Conservation (phyloP, 2,113 vertebrate genomes). For the Rafetus swinhoei region DNA sequence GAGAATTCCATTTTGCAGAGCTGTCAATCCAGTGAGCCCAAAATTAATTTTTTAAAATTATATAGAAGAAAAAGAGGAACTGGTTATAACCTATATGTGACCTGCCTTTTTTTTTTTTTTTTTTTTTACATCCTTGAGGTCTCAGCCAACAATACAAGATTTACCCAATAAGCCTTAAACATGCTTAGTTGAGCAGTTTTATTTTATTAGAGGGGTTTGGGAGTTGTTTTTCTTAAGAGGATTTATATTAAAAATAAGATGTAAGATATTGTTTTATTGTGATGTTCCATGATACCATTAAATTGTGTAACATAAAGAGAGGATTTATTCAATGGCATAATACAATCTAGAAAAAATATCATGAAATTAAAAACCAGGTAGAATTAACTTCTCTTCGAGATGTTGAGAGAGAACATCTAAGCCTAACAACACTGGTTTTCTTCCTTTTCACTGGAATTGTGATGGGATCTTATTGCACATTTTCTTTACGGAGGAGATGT, state of each 20-base stretch:
- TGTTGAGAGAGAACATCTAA: background rate
- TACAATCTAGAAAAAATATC: background rate
- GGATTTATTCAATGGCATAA: conserved; percentile 20
- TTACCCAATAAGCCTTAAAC: background rate
- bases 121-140: background rate
- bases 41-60: background rate
- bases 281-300: background rate
- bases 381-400: background rate
- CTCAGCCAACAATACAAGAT: background rate
- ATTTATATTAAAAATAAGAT: background rate
- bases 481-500: background rate
- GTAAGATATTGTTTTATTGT: background rate
- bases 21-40: background rate
- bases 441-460: background rate
- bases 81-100: background rate
- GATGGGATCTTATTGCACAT: background rate
- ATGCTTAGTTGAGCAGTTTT: background rate
- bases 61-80: background rate
- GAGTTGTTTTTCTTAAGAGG: background rate
- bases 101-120: background rate
- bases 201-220: background rate
- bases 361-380: conserved; percentile 27
- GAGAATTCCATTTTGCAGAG: background rate
- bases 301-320: background rate
- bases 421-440: background rate